Percentiles rank a stretch among this genome's conserved stretches.
These are phyloP conservation scores for Rhagonycha lutea DNA, from an alignment of 2,888 invertebrate genomes.

Conservation along the genomic window DNA sequence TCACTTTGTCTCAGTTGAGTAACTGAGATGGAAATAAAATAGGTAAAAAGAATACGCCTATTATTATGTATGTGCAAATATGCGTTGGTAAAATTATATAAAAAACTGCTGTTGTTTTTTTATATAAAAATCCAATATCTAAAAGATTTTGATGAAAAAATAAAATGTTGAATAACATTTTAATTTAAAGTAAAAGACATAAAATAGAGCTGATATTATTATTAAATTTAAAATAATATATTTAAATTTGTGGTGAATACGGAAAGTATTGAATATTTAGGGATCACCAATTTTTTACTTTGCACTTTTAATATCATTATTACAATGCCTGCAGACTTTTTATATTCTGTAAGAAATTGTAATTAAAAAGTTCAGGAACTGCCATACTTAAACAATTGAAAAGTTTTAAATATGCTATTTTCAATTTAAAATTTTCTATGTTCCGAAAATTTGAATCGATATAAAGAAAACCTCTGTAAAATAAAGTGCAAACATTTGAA, in stretches of 20 bases:
- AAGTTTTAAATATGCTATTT: neutral
- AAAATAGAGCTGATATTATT: neutral
- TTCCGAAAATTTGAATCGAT: neutral
- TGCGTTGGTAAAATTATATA: neutral
- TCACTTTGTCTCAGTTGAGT: too few relatives aligned
- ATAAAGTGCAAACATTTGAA: neutral
- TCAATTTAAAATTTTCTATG: neutral
- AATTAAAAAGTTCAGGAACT: neutral
- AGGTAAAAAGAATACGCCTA: too few relatives aligned
- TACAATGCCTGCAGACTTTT: neutral
- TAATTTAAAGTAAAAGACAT: neutral
- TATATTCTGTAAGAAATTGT: neutral
- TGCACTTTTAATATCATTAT: neutral
- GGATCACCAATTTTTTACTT: neutral
- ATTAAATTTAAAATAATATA: neutral
- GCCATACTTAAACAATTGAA: neutral
- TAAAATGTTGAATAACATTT: neutral
- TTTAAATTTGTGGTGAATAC: neutral
- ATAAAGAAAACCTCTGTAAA: neutral
- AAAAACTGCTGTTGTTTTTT: neutral
- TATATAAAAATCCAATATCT: neutral
- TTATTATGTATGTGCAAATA: too few relatives aligned
- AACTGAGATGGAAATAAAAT: too few relatives aligned
- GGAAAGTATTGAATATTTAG: neutral
- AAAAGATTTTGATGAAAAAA: neutral